These are phyloP conservation scores for Belgica antarctica DNA, from an alignment of 2,888 invertebrate genomes.

Conservation along the genomic window DNA sequence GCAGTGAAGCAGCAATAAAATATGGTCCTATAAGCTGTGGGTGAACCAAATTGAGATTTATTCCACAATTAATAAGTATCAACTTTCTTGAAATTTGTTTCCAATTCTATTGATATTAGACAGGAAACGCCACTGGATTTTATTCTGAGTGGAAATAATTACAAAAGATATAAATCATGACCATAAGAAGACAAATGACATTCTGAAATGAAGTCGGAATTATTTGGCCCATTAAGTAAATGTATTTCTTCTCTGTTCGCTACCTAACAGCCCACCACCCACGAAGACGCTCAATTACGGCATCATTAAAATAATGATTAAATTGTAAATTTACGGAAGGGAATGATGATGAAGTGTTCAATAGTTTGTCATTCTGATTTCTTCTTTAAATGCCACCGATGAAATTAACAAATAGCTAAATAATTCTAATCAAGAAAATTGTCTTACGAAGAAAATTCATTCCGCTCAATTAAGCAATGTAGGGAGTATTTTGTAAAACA, in stretches of 20 bases:
- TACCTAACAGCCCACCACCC: too few relatives aligned
- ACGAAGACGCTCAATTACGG: constrained; percentile 1
- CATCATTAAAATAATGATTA: constrained; percentile 2
- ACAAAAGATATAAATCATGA: constrained; percentile 38
- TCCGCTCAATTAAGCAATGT: constrained; percentile 41
- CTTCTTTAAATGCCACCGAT: too few relatives aligned
- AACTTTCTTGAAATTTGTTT: too few relatives aligned
- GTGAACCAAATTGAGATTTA: too few relatives aligned
- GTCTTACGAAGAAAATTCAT: not conserved
- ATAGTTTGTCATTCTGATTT: too few relatives aligned
- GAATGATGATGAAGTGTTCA: too few relatives aligned
- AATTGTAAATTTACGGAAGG: not conserved
- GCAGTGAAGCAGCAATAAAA: too few relatives aligned
- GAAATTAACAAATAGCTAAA: not conserved
- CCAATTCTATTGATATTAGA: not conserved
- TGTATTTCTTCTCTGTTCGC: constrained; percentile 33
- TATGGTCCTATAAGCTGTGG: too few relatives aligned
- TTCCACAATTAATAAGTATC: too few relatives aligned
- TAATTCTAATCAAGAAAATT: not conserved
- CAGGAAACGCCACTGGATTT: not conserved
- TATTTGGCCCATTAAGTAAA: constrained; percentile 37
- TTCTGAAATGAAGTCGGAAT: constrained; percentile 16
- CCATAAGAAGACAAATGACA: constrained; percentile 38
- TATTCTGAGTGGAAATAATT: constrained; percentile 32
- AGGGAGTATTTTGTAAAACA: constrained; percentile 5